Percentiles rank a stretch among this genome's conserved stretches.
These are phyloP conservation scores for Hiodon alosoides DNA, from an alignment of 2,113 vertebrate genomes.

Conservation along the genomic window DNA sequence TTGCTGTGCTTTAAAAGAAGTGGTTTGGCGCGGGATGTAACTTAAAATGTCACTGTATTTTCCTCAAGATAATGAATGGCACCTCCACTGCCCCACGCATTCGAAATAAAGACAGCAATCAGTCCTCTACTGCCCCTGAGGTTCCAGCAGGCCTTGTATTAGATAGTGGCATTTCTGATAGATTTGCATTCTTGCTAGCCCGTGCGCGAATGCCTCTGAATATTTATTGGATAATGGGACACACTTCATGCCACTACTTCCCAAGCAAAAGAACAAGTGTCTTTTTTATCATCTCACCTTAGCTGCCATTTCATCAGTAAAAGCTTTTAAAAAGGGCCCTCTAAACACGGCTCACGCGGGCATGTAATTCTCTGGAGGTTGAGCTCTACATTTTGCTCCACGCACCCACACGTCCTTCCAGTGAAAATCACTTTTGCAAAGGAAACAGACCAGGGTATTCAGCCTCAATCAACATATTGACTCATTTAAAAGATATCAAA, in stretches of 20 bases:
- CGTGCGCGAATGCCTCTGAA: background rate
- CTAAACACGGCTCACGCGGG: background rate
- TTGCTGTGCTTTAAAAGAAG: background rate
- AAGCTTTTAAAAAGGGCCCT: background rate
- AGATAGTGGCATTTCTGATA: background rate
- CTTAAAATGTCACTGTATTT: background rate
- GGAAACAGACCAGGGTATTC: too few species aligned
- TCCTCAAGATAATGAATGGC: constrained; percentile 9
- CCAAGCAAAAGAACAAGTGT: background rate
- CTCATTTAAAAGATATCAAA: too few species aligned
- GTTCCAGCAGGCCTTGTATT: background rate
- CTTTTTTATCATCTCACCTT: background rate
- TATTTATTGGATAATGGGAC: constrained; percentile 13
- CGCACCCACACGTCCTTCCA: too few species aligned
- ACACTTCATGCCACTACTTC: background rate
- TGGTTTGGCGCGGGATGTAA: background rate
- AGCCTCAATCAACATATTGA: too few species aligned
- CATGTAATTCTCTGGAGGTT: too few species aligned
- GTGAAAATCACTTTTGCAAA: too few species aligned
- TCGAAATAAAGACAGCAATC: constrained; percentile 5
- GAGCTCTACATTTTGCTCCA: too few species aligned
- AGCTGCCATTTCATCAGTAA: background rate
- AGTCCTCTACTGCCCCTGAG: background rate
- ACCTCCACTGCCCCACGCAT: background rate
- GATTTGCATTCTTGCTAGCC: background rate